Base-by-base conservation (phyloP, 2,113 vertebrate species). In the Mormyrus lacerda region DNA sequence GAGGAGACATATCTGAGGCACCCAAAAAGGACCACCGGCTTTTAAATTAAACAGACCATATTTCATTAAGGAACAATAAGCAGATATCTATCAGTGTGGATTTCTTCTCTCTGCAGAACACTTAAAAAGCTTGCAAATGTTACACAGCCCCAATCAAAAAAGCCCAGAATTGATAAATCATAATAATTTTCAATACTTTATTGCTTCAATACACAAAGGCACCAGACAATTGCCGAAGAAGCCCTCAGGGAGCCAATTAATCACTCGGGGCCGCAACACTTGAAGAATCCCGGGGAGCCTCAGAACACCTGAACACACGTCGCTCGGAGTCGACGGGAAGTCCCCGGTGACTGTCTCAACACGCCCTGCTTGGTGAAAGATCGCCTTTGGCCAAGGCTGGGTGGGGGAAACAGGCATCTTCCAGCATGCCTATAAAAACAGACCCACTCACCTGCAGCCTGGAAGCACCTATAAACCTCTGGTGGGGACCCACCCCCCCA, bases 241-340 rank as follows among this genome's bases (percentile, higher is more conserved):
- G 89, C 39, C 65, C 89, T 89, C 47, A 2, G 84, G 85, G 13
- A 45, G 19, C 11, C 31, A 21, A 76, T 90, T 85, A 87, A 45
- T 87, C 89, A 39, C 39, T 87, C 48, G 2, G 55, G 85, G 76
- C 65, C 82, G 85, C 65, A 9, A 3, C 7, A 24, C 21, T 24
- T 31, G 17, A 45, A 82, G 47, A 79, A 53, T 89, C 55, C 50
- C 90, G 86, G 55, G 83, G 55, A 90, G 76, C 88, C 92, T 91
- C 89, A 89, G 91, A 91, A 73, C 93, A 92, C 93, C 93, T 91
- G 93, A 93, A 94, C 94, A 93, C 89, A 90, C 92, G 90, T 92
- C 93, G 84, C 91, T 93, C 90, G 88, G 91, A 91, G 91, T 91
- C 85, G 91, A 91, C 87, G 89, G 91, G 92, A 91, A 92, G 92